Base-by-base conservation (phyloP, 2,797 vertebrate species). In the Erpetoichthys calabaricus region DNA sequence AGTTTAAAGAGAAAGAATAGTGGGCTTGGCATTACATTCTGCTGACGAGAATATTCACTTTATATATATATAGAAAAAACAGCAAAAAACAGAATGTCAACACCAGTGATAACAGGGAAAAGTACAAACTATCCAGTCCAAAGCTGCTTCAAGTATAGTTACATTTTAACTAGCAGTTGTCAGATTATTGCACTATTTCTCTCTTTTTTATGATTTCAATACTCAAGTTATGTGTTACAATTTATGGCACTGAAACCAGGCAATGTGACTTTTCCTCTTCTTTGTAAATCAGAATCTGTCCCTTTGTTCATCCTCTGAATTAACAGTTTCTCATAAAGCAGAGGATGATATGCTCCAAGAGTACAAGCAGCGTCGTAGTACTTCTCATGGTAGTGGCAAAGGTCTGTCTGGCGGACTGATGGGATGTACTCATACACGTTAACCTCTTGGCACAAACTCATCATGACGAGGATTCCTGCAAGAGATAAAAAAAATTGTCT, bases 371-470 rank as follows among this genome's bases (percentile, higher is more conserved):
- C 82, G 0, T 98, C 95, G 0, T 91, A 92, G 70, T 97, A 97
- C n/a, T 81, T 84, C 77, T 99, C 94, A 0, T 98, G 91, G 77
- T 99, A 99, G 76, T 99, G 95, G 69, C 96, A 99, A 1, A 98
- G 84, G 69, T 98, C 96, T 0, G 94, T 97, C 80, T 95, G 90
- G 58, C 96, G 82, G 66, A 85, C 69, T 1, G 96, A 99, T 2
- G 96, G 96, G 69, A 99, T 90, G 78, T 96, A 98, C 57, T 99
- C 94, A 0, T 98, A 99, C 51, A 98, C 91, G 0, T 96, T 89
- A 53, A 98, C 90, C 69, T 96, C 80, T 0, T 86, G 71, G 53
- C 96, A 99, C 71, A 99, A 73, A 46, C 89, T 84, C 94, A 98
- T 97, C 96, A 98, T 99, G 75, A 97, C 73, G 60, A 97, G 78